Conservation (phyloP, 2,113 vertebrate species). For the human (Homo sapiens) region DNA sequence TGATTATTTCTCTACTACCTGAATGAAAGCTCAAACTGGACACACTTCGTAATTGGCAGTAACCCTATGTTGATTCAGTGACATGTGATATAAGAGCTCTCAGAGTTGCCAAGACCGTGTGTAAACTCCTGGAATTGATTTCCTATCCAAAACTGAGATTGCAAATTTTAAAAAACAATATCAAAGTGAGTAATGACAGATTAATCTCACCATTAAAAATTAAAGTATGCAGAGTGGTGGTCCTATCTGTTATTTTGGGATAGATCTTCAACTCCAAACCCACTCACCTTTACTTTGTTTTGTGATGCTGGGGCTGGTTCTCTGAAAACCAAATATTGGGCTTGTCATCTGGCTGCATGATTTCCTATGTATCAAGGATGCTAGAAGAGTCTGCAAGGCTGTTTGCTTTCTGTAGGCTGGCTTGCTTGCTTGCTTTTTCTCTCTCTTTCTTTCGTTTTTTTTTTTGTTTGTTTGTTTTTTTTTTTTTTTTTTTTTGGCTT, state of each 20-base stretch:
- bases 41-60: neutral
- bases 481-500: too few species aligned
- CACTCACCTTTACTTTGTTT: neutral
- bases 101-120: neutral
- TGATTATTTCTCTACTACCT: neutral
- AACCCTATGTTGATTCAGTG: neutral
- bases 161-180: neutral
- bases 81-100: neutral
- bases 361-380: neutral
- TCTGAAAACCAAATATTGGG: neutral
- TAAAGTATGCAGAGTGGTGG: neutral
- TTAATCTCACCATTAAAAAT: neutral
- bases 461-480: too few species aligned
- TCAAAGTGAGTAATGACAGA: neutral
- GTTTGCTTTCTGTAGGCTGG: neutral
- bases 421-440: neutral
- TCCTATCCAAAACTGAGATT: neutral
- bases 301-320: neutral
- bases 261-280: neutral
- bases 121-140: neutral
- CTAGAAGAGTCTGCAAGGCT: neutral
- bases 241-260: neutral
- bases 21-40: neutral
- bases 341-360: neutral
- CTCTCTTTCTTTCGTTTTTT: fast-evolving